These are phyloP conservation scores for Nomada ruficornis DNA, from an alignment of 2,888 invertebrate genomes.

Conservation along the genomic window DNA sequence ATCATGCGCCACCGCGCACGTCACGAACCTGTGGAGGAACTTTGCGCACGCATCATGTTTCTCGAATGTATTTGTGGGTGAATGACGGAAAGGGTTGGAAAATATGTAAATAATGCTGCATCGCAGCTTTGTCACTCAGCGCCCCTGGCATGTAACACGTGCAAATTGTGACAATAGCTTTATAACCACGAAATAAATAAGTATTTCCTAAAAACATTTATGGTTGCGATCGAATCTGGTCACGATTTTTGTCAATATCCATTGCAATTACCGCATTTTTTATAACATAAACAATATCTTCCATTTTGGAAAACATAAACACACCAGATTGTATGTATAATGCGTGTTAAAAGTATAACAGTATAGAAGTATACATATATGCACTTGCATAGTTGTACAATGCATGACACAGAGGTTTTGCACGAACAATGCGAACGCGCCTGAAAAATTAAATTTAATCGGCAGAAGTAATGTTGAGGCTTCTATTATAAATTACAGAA, in stretches of 20 bases:
- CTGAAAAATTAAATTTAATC: constrained; percentile 40
- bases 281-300: constrained; percentile 29
- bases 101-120: constrained; percentile 67
- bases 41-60: constrained; percentile 72
- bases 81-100: constrained; percentile 65
- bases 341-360: constrained; percentile 1
- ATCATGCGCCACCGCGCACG: constrained; percentile 70
- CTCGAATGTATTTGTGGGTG: constrained; percentile 58
- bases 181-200: background rate
- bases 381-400: background rate
- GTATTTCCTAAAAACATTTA: background rate
- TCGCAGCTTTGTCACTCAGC: constrained; percentile 23
- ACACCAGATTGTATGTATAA: background rate
- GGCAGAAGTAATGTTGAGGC: background rate
- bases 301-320: constrained; percentile 1
- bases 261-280: background rate
- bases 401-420: background rate
- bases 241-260: background rate
- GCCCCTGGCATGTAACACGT: constrained; percentile 24
- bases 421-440: constrained; percentile 23
- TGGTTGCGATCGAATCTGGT: background rate
- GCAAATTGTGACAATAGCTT: constrained; percentile 10
- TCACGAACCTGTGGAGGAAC: constrained; percentile 68
- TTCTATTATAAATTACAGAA: background rate
- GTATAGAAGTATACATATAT: background rate